These are phyloP conservation scores for Masnerella sp. DNA, from an alignment of 2,888 invertebrate species.

Conservation along the genomic window DNA sequence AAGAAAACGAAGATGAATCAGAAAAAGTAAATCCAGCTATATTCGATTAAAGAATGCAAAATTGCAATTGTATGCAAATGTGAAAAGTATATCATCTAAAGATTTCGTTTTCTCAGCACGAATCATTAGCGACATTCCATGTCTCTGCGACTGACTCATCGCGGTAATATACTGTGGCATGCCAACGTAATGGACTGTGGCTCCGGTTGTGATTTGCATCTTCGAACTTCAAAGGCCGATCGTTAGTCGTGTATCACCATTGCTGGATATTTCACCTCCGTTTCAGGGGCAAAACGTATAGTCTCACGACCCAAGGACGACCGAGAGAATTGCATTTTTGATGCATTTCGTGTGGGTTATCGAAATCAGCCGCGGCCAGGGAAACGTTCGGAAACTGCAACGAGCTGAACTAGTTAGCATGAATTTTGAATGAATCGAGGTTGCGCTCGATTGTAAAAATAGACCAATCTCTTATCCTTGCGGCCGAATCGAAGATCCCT, in stretches of 20 bases:
- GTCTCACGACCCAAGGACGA: constrained; percentile 24
- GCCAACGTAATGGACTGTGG: constrained; percentile 59
- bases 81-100: neutral
- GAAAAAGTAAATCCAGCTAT: no score
- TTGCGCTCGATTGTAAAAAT: constrained; percentile 38
- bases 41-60: no score
- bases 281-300: constrained; percentile 49
- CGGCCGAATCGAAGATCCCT: constrained; percentile 30
- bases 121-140: constrained; percentile 76
- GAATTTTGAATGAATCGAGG: constrained; percentile 38
- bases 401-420: constrained; percentile 37
- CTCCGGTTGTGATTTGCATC: constrained; percentile 54
- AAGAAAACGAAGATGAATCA: no score
- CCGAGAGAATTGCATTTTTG: constrained; percentile 23
- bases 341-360: constrained; percentile 45
- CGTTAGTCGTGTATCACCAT: constrained; percentile 41
- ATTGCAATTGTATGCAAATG: no score
- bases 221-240: constrained; percentile 50
- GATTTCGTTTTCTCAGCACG: constrained; percentile 34
- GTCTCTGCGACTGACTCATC: constrained; percentile 73
- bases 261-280: constrained; percentile 34
- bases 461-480: constrained; percentile 42
- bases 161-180: constrained; percentile 66
- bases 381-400: constrained; percentile 17
- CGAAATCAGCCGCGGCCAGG: constrained; percentile 25